Evolutionary conservation across 2,113 vertebrate species (phyloP), one percentile per base, ranked within the genome.

Genomic region (Strix aluco): DNA sequence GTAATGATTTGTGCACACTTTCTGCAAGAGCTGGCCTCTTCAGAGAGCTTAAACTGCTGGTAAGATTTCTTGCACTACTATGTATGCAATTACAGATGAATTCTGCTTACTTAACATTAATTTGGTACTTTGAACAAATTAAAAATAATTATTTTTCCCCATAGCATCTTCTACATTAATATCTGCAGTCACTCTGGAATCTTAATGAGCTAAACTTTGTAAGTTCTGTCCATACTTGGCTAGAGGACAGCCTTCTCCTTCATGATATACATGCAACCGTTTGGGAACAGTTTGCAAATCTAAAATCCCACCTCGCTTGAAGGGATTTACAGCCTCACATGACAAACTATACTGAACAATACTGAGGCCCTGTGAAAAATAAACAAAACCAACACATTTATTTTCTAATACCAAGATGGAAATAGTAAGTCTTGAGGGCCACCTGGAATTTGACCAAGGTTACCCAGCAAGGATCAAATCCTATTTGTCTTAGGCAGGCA

Each of bases 401-500:
- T 94, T 96, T 96, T 92, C 79, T 93, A 78, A 88, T 83, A 77
- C 71, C 44, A 79, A 86, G 71, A 70, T 95, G 94, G 85, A 96
- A 95, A 92, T 40, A 58, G 52, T 32, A 95, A 87, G 66, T 90
- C 87, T 85, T 85, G 74, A 94, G 90, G 90, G 86, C 74, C 18
- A 52, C 95, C 88, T 96, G 94, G 88, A 95, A 94, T 81, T n/a
- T 86, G 88, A 94, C 92, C 94, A 95, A 93, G 92, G 92, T 92
- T 94, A 95, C 85, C 82, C 74, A 93, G 96, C 92, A 93, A 96
- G 79, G 85, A 88, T 93, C 88, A 96, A 97, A 96, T 92, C 88
- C 82, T 93, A 92, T 93, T 95, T 96, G 90, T 94, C 67, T 82
- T 85, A 87, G 58, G 88, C 91, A 91, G 70, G 81, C 95, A 95